phyloP scores from a whole-genome alignment of 2,888 invertebrate species.

The Metopia argyrocephala region DNA sequence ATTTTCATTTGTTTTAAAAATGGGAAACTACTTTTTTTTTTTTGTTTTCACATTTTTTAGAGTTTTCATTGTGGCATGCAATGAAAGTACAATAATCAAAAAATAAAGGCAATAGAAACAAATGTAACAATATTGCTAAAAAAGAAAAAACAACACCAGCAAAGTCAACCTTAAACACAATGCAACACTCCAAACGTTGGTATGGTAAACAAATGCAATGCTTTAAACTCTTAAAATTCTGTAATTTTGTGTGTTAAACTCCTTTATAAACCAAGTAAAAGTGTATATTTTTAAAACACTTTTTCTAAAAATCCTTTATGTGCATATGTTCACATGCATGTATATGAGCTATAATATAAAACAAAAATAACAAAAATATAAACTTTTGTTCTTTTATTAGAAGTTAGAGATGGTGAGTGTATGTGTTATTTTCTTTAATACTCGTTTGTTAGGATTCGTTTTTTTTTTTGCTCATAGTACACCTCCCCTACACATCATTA shows the following conservation, averaged over 20 bases:
- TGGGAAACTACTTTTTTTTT: no score
- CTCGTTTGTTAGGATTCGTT: no score
- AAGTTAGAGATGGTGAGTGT: conserved; percentile 18
- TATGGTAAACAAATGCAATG: no score
- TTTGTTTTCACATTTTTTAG: conserved; percentile 29
- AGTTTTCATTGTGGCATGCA: conserved; percentile 47
- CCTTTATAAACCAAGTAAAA: background rate
- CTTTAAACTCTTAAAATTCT: no score
- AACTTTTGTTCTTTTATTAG: conserved; percentile 54
- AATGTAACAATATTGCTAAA: background rate
- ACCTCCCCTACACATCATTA: no score
- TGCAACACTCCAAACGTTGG: no score
- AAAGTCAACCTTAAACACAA: no score
- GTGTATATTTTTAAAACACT: background rate
- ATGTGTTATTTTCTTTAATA: no score
- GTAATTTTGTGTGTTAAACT: no score
- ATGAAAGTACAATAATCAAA: conserved; percentile 5
- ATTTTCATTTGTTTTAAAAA: background rate
- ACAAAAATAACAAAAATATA: conserved; percentile 36
- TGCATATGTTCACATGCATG: background rate
- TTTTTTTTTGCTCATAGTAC: no score
- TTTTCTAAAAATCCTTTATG: background rate
- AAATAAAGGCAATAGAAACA: conserved; percentile 11
- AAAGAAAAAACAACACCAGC: background rate
- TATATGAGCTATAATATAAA: conserved; percentile 34